Percentiles rank a stretch among this genome's conserved stretches.
These are phyloP conservation scores for Kryphioiulus occultus DNA, from an alignment of 2,888 invertebrate genomes.

Conservation along the genomic window DNA sequence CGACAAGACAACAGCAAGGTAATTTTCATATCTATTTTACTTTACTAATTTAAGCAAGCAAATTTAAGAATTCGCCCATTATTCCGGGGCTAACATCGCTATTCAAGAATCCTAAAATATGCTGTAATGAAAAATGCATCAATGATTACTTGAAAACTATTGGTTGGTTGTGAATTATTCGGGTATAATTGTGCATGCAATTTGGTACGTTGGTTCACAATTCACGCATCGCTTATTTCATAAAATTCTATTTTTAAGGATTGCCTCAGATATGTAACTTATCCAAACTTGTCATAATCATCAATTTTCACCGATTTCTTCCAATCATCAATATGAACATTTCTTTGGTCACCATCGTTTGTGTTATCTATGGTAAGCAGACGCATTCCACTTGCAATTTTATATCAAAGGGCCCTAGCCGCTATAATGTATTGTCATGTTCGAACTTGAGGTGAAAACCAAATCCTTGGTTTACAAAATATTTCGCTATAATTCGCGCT, in stretches of 20 bases:
- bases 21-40: not conserved
- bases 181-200: too few species aligned
- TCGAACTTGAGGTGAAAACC: too few species aligned
- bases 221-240: too few species aligned
- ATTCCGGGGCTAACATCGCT: too few species aligned
- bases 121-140: too few species aligned
- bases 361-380: not conserved
- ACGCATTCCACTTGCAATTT: not conserved
- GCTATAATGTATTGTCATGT: not conserved
- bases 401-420: too few species aligned
- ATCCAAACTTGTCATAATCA: not conserved
- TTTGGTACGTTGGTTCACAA: too few species aligned
- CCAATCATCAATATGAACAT: not conserved
- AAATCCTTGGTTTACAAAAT: not conserved
- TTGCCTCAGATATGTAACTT: not conserved
- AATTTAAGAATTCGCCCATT: not conserved
- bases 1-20: not conserved
- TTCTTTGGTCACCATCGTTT: not conserved
- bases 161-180: too few species aligned
- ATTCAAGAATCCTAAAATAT: too few species aligned
- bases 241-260: too few species aligned
- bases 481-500: not conserved
- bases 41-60: not conserved
- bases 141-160: too few species aligned
- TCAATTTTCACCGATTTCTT: not conserved